Evolutionary conservation across 1,140 invertebrate genomes (phyloP), one percentile per base, ranked within the genome.

Genomic region (Trichonephila inaurata): DNA sequence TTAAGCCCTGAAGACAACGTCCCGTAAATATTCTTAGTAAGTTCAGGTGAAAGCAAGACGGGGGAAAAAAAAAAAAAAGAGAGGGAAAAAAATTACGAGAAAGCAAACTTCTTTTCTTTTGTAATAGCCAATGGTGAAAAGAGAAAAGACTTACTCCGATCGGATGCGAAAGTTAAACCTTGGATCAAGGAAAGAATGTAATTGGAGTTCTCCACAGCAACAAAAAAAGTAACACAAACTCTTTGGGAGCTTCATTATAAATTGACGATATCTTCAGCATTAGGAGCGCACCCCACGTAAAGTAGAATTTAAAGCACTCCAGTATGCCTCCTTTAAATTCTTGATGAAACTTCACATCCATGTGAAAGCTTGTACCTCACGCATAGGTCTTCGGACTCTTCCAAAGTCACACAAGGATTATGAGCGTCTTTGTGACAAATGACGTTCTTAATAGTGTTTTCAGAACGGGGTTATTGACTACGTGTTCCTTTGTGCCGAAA

Each of bases 361-460:
- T 28, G 28, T 1, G 85, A 87, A 64, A 28, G 82, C 24, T n/a
- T 51, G 82, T 58, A 51, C 82, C 82, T n/a, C 82, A 60, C 82
- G 82, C 51, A 24, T 7, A 44, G 82, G 58, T 58, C 82, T 51
- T 85, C 72, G 72, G n/a, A 85, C 82, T 85, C 51, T 85, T 85
- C 58, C 19, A 60, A 85, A 85, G 82, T 51, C 82, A 58, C 82
- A 77, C 72, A 77, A 28, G 72, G 72, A 87, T 87, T 87, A 87
- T 87, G 85, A 87, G 85, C n/a, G 58, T 64, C 85, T 62, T 87
- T 64, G 85, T 87, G 85, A 87, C 85, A 87, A 87, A 87, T 64
- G 85, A 87, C 85, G 14, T 28, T 87, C 85, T 87, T 87, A 87
- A 87, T 87, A 87, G 85, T 64, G 85, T 87, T 64, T 87, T 87